These are phyloP conservation scores for Xanthia icteritia DNA, from an alignment of 2,888 invertebrate genomes.

Conservation along the genomic window DNA sequence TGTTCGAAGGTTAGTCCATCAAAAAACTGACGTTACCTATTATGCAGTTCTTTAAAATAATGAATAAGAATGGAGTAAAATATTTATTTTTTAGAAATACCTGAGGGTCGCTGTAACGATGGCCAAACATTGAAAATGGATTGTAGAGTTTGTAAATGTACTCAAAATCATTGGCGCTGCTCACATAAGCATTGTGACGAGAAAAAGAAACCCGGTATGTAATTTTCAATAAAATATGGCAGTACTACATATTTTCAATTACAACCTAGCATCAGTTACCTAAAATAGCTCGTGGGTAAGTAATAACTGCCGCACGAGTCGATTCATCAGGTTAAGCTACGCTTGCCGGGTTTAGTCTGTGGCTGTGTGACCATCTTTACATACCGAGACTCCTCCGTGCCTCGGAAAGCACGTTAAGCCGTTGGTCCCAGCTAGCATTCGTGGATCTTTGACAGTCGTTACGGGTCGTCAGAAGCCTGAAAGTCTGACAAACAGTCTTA, in stretches of 20 bases:
- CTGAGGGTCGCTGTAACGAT: not conserved
- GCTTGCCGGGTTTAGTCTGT: too few species aligned
- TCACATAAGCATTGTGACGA: not conserved
- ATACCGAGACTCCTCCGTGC: too few species aligned
- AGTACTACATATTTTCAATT: too few species aligned
- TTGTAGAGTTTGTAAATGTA: slow-evolving; percentile 19
- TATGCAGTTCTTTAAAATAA: not conserved
- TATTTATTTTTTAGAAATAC: not conserved
- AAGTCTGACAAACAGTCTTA: too few species aligned
- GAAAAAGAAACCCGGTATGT: not conserved
- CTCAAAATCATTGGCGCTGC: slow-evolving; percentile 2
- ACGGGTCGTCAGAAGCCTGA: too few species aligned
- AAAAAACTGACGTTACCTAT: not conserved
- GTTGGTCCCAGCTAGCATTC: too few species aligned
- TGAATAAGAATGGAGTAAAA: too few species aligned
- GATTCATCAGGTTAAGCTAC: too few species aligned
- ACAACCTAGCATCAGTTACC: not conserved
- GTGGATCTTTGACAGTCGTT: too few species aligned
- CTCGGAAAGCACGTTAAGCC: too few species aligned
- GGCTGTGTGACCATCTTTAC: too few species aligned
- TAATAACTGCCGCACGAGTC: too few species aligned
- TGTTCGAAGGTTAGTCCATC: not conserved
- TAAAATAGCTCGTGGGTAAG: not conserved
- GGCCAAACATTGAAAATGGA: not conserved
- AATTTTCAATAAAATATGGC: not conserved